A percentile compares a stretch with the other conserved stretches of the same genome.
Evolutionary conservation across 2,113 vertebrate genomes (phyloP).

Genomic region (Piaya cayana): DNA sequence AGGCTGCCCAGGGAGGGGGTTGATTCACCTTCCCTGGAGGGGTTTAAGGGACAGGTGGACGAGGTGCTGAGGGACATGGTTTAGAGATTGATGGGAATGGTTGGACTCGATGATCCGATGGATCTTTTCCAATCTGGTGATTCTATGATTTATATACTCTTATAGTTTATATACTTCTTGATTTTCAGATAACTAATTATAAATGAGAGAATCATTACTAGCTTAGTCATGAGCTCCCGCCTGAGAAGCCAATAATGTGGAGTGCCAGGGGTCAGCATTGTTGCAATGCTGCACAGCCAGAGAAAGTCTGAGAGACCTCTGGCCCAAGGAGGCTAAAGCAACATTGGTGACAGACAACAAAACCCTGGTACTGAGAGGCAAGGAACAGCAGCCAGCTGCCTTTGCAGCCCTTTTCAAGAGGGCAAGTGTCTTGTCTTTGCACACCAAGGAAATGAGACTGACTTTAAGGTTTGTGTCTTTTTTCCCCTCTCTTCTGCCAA

Average conservation of each 20-base stretch:
- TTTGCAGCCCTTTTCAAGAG: not conserved
- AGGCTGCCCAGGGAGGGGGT: no score
- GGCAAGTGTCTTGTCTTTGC: not conserved
- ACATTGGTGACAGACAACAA: not conserved
- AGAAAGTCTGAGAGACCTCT: not conserved
- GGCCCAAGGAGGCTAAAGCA: not conserved
- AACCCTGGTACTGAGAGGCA: not conserved
- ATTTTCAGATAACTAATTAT: not conserved
- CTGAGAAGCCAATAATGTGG: not conserved
- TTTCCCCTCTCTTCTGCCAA: not conserved
- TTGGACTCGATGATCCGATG: no score
- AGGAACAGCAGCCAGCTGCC: not conserved
- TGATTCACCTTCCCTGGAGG: no score
- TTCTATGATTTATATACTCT: not conserved
- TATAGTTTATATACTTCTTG: not conserved
- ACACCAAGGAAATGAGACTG: not conserved
- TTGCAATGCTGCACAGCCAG: not conserved
- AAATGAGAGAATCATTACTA: not conserved
- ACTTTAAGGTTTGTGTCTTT: not conserved
- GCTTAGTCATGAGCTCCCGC: not conserved
- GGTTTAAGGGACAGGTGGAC: no score
- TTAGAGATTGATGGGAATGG: no score
- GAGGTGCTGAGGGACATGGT: no score
- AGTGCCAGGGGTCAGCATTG: not conserved
- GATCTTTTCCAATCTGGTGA: no score